Evolutionary conservation across 2,797 vertebrate species (phyloP).

Genomic region (Potorous gilbertii): DNA sequence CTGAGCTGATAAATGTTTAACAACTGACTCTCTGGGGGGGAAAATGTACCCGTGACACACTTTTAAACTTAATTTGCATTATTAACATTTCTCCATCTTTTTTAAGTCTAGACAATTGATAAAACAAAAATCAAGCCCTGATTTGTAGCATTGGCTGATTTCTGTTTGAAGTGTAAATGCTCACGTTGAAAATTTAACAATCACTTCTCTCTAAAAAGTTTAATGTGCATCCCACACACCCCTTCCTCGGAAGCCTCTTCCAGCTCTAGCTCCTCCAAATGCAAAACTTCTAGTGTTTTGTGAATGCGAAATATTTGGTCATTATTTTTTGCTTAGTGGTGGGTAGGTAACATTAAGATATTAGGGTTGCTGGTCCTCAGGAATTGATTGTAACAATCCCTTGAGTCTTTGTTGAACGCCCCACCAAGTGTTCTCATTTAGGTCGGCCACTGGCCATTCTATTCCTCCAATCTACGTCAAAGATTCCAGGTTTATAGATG

Average conservation of each 20-base stretch:
- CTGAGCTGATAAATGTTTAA: not conserved
- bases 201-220: not conserved
- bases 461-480: not conserved
- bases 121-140: not conserved
- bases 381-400: not conserved
- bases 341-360: not conserved
- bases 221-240: not conserved
- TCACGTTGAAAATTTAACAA: not conserved
- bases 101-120: not conserved
- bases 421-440: not conserved
- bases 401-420: not conserved
- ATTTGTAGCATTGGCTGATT: not conserved
- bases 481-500: not conserved
- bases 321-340: not conserved
- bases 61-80: not conserved
- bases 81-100: not conserved
- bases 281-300: not conserved
- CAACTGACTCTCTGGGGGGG: not conserved
- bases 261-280: not conserved
- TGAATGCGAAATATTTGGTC: not conserved
- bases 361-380: not conserved
- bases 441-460: not conserved
- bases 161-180: not conserved
- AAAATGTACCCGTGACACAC: not conserved
- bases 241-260: not conserved